Evolutionary conservation across 2,797 vertebrate genomes (phyloP).

Genomic region (Pipistrellus kuhlii): DNA sequence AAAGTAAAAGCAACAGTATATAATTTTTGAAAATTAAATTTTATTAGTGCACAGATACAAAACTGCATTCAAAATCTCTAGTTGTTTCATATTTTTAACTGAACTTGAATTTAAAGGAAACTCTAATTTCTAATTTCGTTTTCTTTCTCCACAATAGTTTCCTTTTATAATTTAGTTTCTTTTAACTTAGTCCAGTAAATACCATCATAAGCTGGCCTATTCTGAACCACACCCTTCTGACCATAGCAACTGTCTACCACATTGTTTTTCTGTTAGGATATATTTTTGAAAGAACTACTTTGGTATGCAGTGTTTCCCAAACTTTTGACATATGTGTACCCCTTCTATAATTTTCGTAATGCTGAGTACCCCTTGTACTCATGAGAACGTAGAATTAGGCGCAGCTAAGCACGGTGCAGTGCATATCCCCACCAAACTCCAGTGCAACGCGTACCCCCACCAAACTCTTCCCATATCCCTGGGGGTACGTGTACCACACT

Average conservation of each 20-base stretch:
- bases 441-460: too few relatives aligned
- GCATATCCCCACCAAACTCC: too few relatives aligned
- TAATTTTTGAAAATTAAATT: slow-evolving; percentile 52
- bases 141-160: slow-evolving; percentile 85
- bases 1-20: background rate
- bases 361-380: too few relatives aligned
- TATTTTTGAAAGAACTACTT: slow-evolving; percentile 67
- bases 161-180: slow-evolving; percentile 87
- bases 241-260: slow-evolving; percentile 77
- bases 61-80: slow-evolving; percentile 66
- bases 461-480: too few relatives aligned
- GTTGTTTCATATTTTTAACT: slow-evolving; percentile 69
- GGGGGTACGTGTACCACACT: too few relatives aligned
- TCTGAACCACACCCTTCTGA: slow-evolving; percentile 82
- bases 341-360: too few relatives aligned
- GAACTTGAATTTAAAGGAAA: slow-evolving; percentile 87
- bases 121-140: slow-evolving; percentile 84
- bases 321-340: too few relatives aligned
- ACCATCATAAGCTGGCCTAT: slow-evolving; percentile 81
- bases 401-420: too few relatives aligned
- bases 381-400: too few relatives aligned
- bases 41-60: background rate
- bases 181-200: slow-evolving; percentile 79
- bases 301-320: background rate
- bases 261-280: slow-evolving; percentile 75